Conservation (phyloP, 2,113 vertebrate species). For the Eretmochelys imbricata region DNA sequence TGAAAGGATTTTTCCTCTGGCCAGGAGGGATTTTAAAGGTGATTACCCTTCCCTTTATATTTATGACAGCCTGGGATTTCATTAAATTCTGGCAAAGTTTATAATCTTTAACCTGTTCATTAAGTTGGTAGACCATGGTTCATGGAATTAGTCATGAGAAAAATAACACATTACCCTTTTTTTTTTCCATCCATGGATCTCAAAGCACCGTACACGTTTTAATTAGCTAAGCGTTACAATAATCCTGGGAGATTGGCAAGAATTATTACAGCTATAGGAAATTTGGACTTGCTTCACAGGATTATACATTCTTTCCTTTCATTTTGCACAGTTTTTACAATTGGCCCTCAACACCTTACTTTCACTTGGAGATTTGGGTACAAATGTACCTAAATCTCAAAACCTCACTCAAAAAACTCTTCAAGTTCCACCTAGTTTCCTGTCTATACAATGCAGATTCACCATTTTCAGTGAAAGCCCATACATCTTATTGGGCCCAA, state of each 20-base stretch:
- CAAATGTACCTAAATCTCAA: background rate
- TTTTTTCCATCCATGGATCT: background rate
- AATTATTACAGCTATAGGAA: background rate
- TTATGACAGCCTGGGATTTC: background rate
- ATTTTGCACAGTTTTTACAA: background rate
- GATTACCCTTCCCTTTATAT: too few species aligned
- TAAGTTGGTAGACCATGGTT: background rate
- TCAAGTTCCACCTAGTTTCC: background rate
- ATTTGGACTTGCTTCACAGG: background rate
- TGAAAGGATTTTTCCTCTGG: too few species aligned
- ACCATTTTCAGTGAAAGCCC: background rate
- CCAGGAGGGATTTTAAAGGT: too few species aligned
- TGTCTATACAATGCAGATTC: background rate
- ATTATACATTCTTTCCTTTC: background rate
- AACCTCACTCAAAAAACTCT: fast-evolving
- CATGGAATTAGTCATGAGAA: background rate
- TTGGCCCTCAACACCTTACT: background rate
- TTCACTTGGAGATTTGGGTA: background rate
- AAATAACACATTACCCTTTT: background rate
- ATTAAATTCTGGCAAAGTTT: background rate
- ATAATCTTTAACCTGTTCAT: background rate
- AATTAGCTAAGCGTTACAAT: background rate
- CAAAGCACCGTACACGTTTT: background rate
- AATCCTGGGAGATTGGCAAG: background rate
- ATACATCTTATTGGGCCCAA: background rate